A percentile compares a stretch with the other conserved stretches of the same genome.
phyloP scores from a whole-genome alignment of 2,113 vertebrate genomes.

The Alethe castanea region DNA sequence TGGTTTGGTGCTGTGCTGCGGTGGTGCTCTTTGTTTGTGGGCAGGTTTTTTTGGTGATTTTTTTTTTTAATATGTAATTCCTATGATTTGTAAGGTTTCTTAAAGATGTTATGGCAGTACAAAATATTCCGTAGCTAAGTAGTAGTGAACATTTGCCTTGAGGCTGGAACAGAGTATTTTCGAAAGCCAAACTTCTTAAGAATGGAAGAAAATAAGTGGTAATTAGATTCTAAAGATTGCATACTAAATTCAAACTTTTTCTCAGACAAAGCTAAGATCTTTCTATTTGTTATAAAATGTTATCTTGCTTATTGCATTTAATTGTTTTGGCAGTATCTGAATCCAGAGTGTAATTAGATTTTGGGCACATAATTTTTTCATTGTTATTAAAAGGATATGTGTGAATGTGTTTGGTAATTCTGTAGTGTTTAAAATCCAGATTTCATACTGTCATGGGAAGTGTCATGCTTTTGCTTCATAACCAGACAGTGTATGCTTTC shows the following conservation, averaged over 20 bases:
- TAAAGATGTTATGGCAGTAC: not conserved
- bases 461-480: not conserved
- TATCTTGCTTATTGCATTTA: not conserved
- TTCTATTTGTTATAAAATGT: not conserved
- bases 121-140: not conserved
- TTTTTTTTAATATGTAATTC: too few relatives aligned
- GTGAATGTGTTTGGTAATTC: not conserved
- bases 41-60: accelerated
- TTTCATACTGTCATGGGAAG: not conserved
- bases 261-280: not conserved
- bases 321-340: not conserved
- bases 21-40: not conserved
- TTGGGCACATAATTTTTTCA: not conserved
- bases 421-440: not conserved
- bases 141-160: not conserved
- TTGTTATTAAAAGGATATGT: not conserved
- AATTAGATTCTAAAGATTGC: not conserved
- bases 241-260: not conserved
- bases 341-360: not conserved
- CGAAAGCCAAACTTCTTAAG: not conserved
- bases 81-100: not conserved
- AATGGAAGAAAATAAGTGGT: not conserved
- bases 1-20: not conserved
- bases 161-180: not conserved
- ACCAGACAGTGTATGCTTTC: constrained; percentile 7